phyloP scores from a whole-genome alignment of 1,140 invertebrate genomes.

The Magallana gigas region DNA sequence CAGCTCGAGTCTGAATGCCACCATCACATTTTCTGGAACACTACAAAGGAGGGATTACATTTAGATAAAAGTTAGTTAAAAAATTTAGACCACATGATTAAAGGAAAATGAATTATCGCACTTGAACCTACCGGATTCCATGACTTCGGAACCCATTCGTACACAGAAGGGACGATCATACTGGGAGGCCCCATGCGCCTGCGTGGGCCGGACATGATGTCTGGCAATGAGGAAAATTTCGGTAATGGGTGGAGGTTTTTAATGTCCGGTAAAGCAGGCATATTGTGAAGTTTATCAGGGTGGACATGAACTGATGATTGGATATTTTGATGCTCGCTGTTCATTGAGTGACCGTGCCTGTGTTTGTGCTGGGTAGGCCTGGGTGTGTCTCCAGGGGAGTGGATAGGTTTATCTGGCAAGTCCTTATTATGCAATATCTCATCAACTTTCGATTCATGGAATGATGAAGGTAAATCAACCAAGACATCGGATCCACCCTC shows the following conservation, averaged over 20 bases:
- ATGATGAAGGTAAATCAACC: neutral
- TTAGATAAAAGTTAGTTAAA: neutral
- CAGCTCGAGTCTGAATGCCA: conserved; percentile 72
- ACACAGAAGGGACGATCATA: conserved; percentile 46
- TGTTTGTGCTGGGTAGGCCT: conserved; percentile 11
- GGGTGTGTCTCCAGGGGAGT: neutral
- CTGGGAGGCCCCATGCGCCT: neutral
- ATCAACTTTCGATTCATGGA: neutral
- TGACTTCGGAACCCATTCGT: conserved; percentile 62
- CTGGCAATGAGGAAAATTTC: conserved; percentile 35
- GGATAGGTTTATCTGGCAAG: neutral
- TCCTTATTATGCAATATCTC: neutral
- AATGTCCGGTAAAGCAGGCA: conserved; percentile 26
- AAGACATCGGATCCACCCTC: neutral
- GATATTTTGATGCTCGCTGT: neutral
- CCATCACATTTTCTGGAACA: conserved; percentile 77
- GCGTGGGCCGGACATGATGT: conserved; percentile 45
- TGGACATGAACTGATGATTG: too few species aligned
- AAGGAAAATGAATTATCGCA: neutral
- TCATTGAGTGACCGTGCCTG: conserved; percentile 38
- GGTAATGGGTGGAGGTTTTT: conserved; percentile 44
- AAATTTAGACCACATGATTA: too few species aligned
- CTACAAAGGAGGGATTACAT: conserved; percentile 61
- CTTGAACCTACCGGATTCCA: conserved; percentile 66
- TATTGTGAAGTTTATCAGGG: neutral